A percentile compares a stretch with the other conserved stretches of the same genome.
phyloP scores from a whole-genome alignment of 1,140 invertebrate species.

The Drosophila azteca region DNA sequence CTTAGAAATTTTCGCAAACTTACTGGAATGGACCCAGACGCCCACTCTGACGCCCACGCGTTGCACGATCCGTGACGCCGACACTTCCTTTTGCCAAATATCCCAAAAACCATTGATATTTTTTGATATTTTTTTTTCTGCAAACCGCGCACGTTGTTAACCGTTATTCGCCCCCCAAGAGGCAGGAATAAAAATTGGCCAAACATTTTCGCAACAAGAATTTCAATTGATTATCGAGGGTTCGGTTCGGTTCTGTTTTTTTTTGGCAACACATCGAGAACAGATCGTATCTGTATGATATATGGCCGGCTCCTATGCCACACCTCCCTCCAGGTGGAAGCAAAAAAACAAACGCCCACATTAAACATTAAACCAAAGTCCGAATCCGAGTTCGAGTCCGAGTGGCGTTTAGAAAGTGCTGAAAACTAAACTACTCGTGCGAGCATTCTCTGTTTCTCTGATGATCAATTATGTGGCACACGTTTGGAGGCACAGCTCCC shows the following conservation, averaged over 20 bases:
- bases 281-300: conserved; percentile 77
- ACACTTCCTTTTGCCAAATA: conserved; percentile 7
- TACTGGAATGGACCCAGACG: not conserved
- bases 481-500: conserved; percentile 48
- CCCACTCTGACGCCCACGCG: conserved; percentile 7
- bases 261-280: conserved; percentile 57
- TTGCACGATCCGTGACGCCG: not conserved
- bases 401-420: conserved; percentile 70
- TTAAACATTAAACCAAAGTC: conserved; percentile 19
- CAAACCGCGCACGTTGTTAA: conserved; percentile 70
- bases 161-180: conserved; percentile 64
- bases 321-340: conserved; percentile 30
- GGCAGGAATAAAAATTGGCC: conserved; percentile 37
- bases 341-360: conserved; percentile 40
- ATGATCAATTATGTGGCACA: conserved; percentile 74
- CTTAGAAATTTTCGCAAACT: conserved; percentile 49
- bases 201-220: conserved; percentile 38
- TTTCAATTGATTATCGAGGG: conserved; percentile 61
- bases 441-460: conserved; percentile 28
- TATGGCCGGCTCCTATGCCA: conserved; percentile 39
- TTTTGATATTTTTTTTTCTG: too few relatives aligned
- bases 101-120: conserved; percentile 11
- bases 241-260: conserved; percentile 4
- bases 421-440: conserved; percentile 65
- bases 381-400: conserved; percentile 27